Base-by-base conservation (phyloP, 2,888 invertebrate genomes). In the Lasioglossum morio region DNA sequence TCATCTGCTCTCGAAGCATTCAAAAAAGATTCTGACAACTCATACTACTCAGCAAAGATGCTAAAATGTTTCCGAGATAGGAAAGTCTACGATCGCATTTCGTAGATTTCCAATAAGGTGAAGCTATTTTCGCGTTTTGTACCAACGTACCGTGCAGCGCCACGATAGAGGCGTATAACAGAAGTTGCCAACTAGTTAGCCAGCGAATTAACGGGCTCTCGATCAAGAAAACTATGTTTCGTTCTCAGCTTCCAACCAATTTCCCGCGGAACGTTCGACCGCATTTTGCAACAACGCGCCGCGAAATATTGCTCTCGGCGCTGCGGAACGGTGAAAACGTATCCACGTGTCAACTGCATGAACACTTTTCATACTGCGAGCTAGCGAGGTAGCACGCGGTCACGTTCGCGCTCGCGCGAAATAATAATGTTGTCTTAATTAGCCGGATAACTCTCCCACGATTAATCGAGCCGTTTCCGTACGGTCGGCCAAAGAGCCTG, bases 151-250 rank as follows among this genome's bases (percentile, higher is more conserved):
- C 30, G 30, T 30, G 19, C 30, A 30, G 16, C 63, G 63, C 16
- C 0, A 8, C 16, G 34, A 30, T 27, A 14, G 60, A 60, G 30
- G 19, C 30, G 19, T 63, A 63, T 30, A 63, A 19, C 16, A 63
- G 63, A 63, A 30, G 63, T 63, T 63, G 63, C 30, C 23, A 23
- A 40, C 66, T 37, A 40, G 34, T 57, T 48, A 37, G 16, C 48
- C 37, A 16, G 30, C 30, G 40, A 63, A 40, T 63, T 14, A 72
- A 63, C 84, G 70, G 57, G 78, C 75, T 75, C 75, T 48, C 72
- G 75, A 72, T 85, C 79, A 84, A 75, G 85, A 79, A 85, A 85
- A 85, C 85, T 85, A 84, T 63, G 74, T 66, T 74, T 46, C 73
- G 60, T 48, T 70, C 53, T 37, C 8, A 43, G 34, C 27, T n/a